Conservation (phyloP, 2,113 vertebrate genomes). For the Nesoenas mayeri region DNA sequence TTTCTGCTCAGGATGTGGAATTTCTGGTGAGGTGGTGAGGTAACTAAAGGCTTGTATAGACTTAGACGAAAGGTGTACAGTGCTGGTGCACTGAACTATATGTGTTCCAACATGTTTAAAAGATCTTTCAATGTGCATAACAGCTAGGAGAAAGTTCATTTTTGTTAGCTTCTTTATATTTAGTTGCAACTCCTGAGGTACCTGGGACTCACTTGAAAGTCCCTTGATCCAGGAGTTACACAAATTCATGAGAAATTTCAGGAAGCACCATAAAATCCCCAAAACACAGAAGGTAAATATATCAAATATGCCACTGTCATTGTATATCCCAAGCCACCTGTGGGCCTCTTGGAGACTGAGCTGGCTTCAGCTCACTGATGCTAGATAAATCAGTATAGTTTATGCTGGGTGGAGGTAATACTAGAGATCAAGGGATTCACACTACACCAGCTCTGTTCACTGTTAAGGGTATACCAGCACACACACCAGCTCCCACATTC, state of each 20-base stretch:
- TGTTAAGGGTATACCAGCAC: neutral
- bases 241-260: neutral
- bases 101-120: neutral
- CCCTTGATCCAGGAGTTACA: neutral
- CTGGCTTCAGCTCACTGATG: neutral
- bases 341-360: neutral
- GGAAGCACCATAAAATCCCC: neutral
- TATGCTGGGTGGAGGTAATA: neutral
- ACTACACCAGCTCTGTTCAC: neutral
- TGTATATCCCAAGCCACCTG: neutral
- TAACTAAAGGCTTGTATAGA: neutral
- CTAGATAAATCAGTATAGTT: neutral
- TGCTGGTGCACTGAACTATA: neutral
- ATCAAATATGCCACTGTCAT: too few relatives aligned
- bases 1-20: neutral
- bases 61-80: neutral
- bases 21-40: neutral
- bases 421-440: neutral
- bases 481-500: neutral
- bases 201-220: neutral
- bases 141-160: neutral
- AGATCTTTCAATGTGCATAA: neutral
- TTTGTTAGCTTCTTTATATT: neutral
- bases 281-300: neutral
- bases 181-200: neutral